Conservation (phyloP, 2,113 vertebrate genomes). For the Oncorhynchus keta region DNA sequence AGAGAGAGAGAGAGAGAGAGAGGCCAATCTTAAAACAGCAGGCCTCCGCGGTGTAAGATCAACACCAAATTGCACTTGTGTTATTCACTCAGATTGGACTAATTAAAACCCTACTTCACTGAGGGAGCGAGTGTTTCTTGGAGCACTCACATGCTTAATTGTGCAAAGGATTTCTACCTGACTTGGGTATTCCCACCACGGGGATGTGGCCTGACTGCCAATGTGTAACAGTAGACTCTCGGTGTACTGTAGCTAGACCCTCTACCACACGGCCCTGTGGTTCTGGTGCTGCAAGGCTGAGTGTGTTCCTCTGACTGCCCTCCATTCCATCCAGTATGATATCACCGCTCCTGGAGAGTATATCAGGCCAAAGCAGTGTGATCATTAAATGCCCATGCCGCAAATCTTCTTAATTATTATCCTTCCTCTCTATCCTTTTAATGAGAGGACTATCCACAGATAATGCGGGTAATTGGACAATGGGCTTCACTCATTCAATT, state of each 20-base stretch:
- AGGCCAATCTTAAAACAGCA: slow-evolving; percentile 34
- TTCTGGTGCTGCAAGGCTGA: slow-evolving; percentile 29
- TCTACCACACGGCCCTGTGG: neutral
- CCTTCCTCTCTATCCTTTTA: slow-evolving; percentile 66
- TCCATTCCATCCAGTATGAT: slow-evolving; percentile 48
- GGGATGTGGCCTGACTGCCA: slow-evolving; percentile 34
- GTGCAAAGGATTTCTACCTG: slow-evolving; percentile 52
- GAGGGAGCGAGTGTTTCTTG: slow-evolving; percentile 13
- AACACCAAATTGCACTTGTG: slow-evolving; percentile 38
- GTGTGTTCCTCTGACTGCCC: slow-evolving; percentile 1
- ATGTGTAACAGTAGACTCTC: neutral
- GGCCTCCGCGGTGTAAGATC: slow-evolving; percentile 5
- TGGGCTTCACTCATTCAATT: slow-evolving; percentile 74
- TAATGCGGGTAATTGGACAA: slow-evolving; percentile 77
- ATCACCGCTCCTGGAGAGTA: slow-evolving; percentile 63
- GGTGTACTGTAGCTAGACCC: neutral
- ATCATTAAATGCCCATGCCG: slow-evolving; percentile 70
- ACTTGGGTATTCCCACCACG: slow-evolving; percentile 42
- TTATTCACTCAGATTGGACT: slow-evolving; percentile 54
- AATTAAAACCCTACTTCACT: slow-evolving; percentile 55
- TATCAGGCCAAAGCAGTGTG: slow-evolving; percentile 64
- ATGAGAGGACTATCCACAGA: slow-evolving; percentile 71
- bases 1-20: slow-evolving; percentile 37
- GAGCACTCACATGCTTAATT: slow-evolving; percentile 54
- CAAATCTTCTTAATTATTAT: slow-evolving; percentile 76